Percentiles rank a stretch among this genome's conserved stretches.
These are phyloP conservation scores for Anorthoa munda DNA, from an alignment of 2,888 invertebrate species.

Conservation along the genomic window DNA sequence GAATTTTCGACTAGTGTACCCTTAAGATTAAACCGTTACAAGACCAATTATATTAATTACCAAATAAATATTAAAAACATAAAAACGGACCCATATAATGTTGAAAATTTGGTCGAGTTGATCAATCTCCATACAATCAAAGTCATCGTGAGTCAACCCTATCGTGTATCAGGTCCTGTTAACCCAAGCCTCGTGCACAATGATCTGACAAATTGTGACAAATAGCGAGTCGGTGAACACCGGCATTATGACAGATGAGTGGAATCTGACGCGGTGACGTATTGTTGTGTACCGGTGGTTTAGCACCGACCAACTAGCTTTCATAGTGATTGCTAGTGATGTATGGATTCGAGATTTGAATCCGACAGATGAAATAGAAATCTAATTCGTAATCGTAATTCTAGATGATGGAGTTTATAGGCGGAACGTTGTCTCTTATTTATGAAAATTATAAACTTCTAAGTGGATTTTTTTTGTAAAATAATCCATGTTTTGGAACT, in stretches of 20 bases:
- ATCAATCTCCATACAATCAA: background rate
- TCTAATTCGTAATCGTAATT: background rate
- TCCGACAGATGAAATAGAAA: background rate
- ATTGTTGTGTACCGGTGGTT: background rate
- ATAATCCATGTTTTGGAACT: too few species aligned
- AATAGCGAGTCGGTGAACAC: constrained; percentile 10
- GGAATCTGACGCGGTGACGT: background rate
- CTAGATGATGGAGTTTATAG: too few species aligned
- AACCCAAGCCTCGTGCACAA: background rate
- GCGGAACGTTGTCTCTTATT: too few species aligned
- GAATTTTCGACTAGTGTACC: too few species aligned
- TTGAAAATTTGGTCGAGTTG: background rate
- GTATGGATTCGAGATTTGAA: constrained; percentile 1
- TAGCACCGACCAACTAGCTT: background rate
- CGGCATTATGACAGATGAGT: constrained; percentile 23
- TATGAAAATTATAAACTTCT: too few species aligned
- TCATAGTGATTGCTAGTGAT: constrained; percentile 11
- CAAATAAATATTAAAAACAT: too few species aligned
- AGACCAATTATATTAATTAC: too few species aligned
- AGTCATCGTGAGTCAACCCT: constrained; percentile 15
- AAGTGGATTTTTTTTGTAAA: too few species aligned
- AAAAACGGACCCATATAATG: too few species aligned
- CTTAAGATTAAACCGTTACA: too few species aligned
- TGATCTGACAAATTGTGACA: constrained; percentile 49
- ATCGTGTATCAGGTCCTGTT: constrained; percentile 3